Conservation (phyloP, 2,113 vertebrate genomes). For the Lipophrys pholis region DNA sequence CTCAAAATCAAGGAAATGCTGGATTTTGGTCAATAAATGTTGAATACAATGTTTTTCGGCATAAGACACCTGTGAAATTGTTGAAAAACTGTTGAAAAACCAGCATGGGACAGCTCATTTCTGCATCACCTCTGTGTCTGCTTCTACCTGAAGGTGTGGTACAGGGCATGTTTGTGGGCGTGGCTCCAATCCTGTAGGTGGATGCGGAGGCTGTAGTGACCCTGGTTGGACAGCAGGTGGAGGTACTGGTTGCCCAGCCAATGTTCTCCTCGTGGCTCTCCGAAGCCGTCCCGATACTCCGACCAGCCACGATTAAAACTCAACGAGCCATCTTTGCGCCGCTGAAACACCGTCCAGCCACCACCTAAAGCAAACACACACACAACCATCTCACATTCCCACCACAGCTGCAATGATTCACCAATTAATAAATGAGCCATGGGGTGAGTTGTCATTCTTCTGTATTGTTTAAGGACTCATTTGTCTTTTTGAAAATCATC, state of each 20-base stretch:
- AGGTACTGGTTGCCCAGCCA: conserved; percentile 89
- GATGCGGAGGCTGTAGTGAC: conserved; percentile 84
- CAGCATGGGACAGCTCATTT: too few relatives aligned
- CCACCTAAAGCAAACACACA: conserved; percentile 76
- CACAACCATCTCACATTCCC: not conserved
- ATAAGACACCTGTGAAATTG: too few relatives aligned
- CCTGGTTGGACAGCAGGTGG: conserved; percentile 83
- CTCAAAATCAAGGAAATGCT: too few relatives aligned
- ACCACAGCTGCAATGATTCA: not conserved
- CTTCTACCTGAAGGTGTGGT: conserved; percentile 88
- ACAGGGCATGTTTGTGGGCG: conserved; percentile 84
- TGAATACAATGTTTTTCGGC: too few relatives aligned
- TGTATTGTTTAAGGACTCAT: too few relatives aligned
- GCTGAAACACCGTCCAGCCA: conserved; percentile 88
- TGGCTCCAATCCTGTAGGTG: conserved; percentile 88
- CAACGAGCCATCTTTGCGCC: conserved; percentile 83
- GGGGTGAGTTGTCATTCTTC: too few relatives aligned
- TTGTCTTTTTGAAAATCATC: too few relatives aligned
- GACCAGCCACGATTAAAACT: conserved; percentile 87
- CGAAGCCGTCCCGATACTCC: conserved; percentile 86
- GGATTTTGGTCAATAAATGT: too few relatives aligned
- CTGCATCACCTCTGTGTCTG: too few relatives aligned
- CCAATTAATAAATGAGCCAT: too few relatives aligned
- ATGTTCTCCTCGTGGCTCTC: conserved; percentile 83
- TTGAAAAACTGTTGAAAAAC: too few relatives aligned